A percentile compares a stretch with the other conserved stretches of the same genome.
phyloP scores from a whole-genome alignment of 2,888 invertebrate genomes.

The Gymnocheta viridis region DNA sequence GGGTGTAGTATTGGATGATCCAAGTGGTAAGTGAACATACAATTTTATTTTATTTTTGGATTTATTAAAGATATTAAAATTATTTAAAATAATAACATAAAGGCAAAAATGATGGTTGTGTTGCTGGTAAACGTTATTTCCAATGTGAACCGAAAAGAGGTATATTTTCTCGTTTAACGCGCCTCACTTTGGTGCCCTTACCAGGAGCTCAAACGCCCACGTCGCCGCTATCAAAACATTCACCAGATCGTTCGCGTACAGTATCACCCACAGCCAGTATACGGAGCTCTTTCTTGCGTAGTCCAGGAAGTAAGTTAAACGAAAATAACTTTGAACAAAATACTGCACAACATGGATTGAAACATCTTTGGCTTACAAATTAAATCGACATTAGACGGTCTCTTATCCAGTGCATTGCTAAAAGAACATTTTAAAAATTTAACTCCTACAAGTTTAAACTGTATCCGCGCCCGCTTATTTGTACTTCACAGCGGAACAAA shows the following conservation, averaged over 20 bases:
- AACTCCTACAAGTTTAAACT: too few species aligned
- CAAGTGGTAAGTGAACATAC: constrained; percentile 86
- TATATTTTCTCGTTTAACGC: constrained; percentile 95
- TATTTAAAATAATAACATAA: constrained; percentile 18
- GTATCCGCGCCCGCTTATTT: too few species aligned
- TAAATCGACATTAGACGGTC: neutral
- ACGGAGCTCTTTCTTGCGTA: constrained; percentile 78
- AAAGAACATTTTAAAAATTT: too few species aligned
- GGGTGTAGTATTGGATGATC: constrained; percentile 96
- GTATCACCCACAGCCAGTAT: constrained; percentile 81
- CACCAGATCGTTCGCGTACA: constrained; percentile 80
- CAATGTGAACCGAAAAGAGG: constrained; percentile 96
- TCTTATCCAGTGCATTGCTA: too few species aligned
- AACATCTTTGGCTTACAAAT: neutral
- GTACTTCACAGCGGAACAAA: too few species aligned
- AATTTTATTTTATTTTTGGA: neutral
- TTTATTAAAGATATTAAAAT: neutral
- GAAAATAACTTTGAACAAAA: neutral
- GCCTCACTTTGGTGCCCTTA: constrained; percentile 89
- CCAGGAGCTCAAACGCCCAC: constrained; percentile 83
- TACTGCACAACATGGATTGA: neutral
- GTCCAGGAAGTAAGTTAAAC: constrained; percentile 78
- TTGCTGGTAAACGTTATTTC: constrained; percentile 95
- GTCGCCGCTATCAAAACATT: constrained; percentile 76
- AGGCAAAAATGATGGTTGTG: constrained; percentile 99